These are phyloP conservation scores for Epistrophe grossulariae DNA, from an alignment of 2,888 invertebrate genomes.

Conservation along the genomic window DNA sequence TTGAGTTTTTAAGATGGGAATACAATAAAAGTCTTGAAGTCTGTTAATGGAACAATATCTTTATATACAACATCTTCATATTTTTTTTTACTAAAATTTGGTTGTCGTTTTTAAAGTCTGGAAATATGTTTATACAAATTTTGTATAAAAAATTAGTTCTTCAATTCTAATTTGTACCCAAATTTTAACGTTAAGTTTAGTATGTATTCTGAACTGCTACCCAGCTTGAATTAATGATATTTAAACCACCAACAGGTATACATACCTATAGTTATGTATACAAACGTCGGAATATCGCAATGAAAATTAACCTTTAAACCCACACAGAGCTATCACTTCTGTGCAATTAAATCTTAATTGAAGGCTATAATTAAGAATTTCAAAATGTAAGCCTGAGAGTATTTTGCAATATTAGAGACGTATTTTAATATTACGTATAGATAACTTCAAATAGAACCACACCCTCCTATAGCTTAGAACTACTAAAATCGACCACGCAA, in stretches of 20 bases:
- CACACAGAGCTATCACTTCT: constrained; percentile 35
- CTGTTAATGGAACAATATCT: too few species aligned
- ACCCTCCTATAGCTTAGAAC: constrained; percentile 6
- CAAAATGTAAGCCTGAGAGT: constrained; percentile 3
- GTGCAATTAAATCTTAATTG: constrained; percentile 66
- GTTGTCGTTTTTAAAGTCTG: too few species aligned
- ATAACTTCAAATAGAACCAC: constrained; percentile 17
- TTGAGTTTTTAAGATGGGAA: too few species aligned
- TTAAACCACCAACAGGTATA: not conserved
- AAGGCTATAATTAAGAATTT: constrained; percentile 54
- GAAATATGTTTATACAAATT: too few species aligned
- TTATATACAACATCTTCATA: too few species aligned
- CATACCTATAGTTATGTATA: not conserved
- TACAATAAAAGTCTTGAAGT: too few species aligned
- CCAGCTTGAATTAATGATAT: not conserved
- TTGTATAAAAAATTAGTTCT: too few species aligned
- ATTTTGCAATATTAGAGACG: not conserved
- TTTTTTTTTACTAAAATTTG: too few species aligned
- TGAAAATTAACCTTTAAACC: constrained; percentile 47
- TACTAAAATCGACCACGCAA: not conserved
- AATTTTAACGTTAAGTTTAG: not conserved
- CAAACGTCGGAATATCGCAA: not conserved
- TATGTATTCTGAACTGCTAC: not conserved
- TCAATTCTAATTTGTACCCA: too few species aligned
- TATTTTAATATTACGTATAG: constrained; percentile 13